Evolutionary conservation across 2,888 invertebrate genomes (phyloP), one percentile per base, ranked within the genome.

Genomic region (Conchocele bisecta): DNA sequence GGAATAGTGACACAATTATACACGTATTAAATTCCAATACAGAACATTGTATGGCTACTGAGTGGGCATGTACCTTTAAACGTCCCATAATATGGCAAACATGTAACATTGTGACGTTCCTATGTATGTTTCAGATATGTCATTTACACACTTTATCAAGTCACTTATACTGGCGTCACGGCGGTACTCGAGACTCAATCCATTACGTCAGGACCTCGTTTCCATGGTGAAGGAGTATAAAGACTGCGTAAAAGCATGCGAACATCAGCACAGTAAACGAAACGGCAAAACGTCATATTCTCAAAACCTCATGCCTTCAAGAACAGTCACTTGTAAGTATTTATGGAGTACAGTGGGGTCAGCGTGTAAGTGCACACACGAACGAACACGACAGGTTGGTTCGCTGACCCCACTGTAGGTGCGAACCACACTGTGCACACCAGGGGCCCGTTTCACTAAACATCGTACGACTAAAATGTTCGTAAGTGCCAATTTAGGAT

Each of bases 231-330:
- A 75, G 17, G 69, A 76, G 35, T 87, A 86, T 44, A 79, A 82
- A 63, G 85, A 87, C 63, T 87, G 87, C 65, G 76, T 86, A 17
- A 83, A 84, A 74, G 86, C 87, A 0, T 87, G 87, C 58, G 87
- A 87, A 57, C 87, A 87, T 56, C 86, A 85, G 68, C 85, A 85
- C 53, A 87, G 87, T 57, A 87, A 87, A 57, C 51, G 86, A 6
- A 70, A 65, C 48, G 77, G 72, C 29, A 20, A 56, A 31, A 9
- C 51, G 5, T 51, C 51, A 51, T 33, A 51, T n/a, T 9, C 29
- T 11, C 35, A 51, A 15, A 11, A 35, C 37, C 31, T 35, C 22
- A 22, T 51, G 51, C 33, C 31, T 20, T 35, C 51, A 15, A 31
- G 51, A 31, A 35, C 31, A 17, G 35, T 51, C 22, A 51, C 35